Conservation (phyloP, 2,113 vertebrate genomes). For the Setophaga kirtlandii region DNA sequence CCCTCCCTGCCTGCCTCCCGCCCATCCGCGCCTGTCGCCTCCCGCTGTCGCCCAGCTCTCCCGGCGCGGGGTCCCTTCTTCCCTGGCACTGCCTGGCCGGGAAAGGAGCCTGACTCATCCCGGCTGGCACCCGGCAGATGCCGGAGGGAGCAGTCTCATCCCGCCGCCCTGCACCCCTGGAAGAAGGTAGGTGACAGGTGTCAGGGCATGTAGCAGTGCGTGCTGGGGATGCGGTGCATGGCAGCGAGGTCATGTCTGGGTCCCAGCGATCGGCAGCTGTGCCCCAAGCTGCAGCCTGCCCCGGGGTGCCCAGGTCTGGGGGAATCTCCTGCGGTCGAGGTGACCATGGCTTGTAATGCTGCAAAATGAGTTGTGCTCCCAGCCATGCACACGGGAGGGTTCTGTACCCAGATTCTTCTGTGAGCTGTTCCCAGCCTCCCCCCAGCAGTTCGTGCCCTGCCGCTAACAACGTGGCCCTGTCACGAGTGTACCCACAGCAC, state of each 20-base stretch:
- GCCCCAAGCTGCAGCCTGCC: background rate
- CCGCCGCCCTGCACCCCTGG: background rate
- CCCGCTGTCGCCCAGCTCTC: background rate
- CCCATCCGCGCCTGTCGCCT: background rate
- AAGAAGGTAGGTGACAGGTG: slow-evolving; percentile 35
- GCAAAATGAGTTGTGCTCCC: background rate
- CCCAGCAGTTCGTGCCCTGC: background rate
- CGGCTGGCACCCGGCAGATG: background rate
- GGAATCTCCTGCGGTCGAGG: background rate
- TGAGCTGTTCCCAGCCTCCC: background rate
- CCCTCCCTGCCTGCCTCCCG: background rate
- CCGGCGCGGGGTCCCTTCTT: background rate
- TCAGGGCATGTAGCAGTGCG: background rate
- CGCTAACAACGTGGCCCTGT: background rate
- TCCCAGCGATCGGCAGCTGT: background rate
- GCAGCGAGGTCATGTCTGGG: background rate
- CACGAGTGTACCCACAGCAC: fast-evolving
- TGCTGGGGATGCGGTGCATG: background rate
- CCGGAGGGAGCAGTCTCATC: background rate
- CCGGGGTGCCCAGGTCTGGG: background rate
- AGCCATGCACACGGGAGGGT: fast-evolving
- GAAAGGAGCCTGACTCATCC: slow-evolving; percentile 3
- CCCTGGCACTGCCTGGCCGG: slow-evolving; percentile 31
- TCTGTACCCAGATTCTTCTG: background rate
- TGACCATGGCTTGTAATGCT: background rate